Evolutionary conservation across 2,888 invertebrate genomes (phyloP).

Genomic region (Helicoverpa assulta): DNA sequence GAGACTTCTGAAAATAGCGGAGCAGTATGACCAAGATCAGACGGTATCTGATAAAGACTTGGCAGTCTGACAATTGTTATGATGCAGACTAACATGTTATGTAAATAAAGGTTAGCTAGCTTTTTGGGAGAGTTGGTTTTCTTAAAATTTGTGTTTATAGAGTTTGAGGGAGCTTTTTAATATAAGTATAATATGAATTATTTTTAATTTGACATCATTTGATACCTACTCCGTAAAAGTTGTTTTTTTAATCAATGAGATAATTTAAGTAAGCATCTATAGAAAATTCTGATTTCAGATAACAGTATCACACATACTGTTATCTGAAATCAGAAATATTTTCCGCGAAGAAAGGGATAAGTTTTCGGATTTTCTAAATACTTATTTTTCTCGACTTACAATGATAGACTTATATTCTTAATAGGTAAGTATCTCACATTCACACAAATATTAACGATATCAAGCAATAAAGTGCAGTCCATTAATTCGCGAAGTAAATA

Average conservation of each 20-base stretch:
- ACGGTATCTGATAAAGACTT: constrained; percentile 42
- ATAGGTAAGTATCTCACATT: not conserved
- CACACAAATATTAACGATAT: constrained; percentile 18
- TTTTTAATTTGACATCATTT: no score
- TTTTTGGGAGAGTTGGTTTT: not conserved
- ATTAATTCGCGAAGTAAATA: constrained; percentile 57
- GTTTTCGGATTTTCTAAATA: no score
- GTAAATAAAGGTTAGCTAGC: not conserved
- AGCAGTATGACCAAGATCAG: constrained; percentile 35
- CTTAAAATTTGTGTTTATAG: not conserved
- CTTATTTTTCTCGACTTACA: no score
- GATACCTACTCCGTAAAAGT: no score
- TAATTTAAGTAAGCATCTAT: no score
- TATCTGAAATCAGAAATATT: no score
- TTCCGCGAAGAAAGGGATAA: no score
- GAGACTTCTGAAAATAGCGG: constrained; percentile 48
- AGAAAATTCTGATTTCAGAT: no score
- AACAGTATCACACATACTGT: no score
- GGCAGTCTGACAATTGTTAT: constrained; percentile 53
- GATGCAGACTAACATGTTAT: constrained; percentile 25
- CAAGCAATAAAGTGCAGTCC: constrained; percentile 43
- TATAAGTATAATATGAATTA: no score
- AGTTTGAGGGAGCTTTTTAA: no score
- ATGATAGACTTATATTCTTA: not conserved
- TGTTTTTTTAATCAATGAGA: no score